A percentile compares a stretch with the other conserved stretches of the same genome.
Evolutionary conservation across 2,888 invertebrate genomes (phyloP).

Genomic region (Melanophora roralis): DNA sequence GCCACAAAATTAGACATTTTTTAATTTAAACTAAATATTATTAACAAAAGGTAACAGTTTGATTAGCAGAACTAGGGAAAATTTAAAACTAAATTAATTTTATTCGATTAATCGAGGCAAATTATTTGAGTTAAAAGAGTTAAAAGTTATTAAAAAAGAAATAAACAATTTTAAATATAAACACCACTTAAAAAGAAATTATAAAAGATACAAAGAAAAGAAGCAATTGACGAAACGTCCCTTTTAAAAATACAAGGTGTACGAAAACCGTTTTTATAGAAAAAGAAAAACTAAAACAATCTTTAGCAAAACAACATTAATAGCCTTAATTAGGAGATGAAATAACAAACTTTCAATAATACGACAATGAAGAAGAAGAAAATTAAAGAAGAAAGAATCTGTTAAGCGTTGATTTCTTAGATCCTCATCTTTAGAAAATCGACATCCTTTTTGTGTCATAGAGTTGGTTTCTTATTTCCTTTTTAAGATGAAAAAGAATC

Average conservation of each 20-base stretch:
- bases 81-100: too few species aligned
- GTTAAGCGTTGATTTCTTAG: constrained; percentile 28
- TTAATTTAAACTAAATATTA: too few species aligned
- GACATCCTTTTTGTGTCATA: not conserved
- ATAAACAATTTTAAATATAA: too few species aligned
- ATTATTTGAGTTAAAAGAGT: too few species aligned
- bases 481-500: not conserved
- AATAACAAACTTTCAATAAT: not conserved
- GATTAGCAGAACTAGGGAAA: too few species aligned
- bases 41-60: too few species aligned
- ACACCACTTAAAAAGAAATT: not conserved
- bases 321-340: constrained; percentile 20
- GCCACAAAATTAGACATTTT: too few species aligned
- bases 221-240: constrained; percentile 37
- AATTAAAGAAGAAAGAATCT: not conserved
- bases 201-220: constrained; percentile 6
- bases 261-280: too few species aligned
- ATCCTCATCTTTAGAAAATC: constrained; percentile 4
- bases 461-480: not conserved
- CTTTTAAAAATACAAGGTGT: not conserved
- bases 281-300: not conserved
- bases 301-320: constrained; percentile 24
- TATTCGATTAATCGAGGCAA: too few species aligned
- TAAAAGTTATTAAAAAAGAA: too few species aligned
- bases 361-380: not conserved